These are phyloP conservation scores for Corvus cornix DNA, from an alignment of 2,113 vertebrate genomes.

Conservation along the genomic window DNA sequence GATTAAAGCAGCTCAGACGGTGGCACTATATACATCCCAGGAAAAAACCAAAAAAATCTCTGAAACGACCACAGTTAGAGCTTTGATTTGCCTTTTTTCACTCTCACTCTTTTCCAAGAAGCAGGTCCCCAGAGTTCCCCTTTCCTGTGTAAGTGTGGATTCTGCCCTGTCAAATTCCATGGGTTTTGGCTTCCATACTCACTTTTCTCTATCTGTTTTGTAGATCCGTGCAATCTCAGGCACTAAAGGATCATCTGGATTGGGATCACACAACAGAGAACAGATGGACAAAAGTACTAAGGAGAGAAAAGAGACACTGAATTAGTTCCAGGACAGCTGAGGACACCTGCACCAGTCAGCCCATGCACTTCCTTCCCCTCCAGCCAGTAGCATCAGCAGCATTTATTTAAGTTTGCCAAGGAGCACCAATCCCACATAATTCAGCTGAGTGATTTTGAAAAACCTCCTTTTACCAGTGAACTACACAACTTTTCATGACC, in stretches of 20 bases:
- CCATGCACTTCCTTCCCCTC: background rate
- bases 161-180: background rate
- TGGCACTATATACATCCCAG: background rate
- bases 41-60: no score
- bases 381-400: background rate
- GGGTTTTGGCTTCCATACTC: conserved; percentile 68
- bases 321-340: conserved; percentile 17
- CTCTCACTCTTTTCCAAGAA: background rate
- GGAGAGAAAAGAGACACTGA: conserved; percentile 39
- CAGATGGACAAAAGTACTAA: conserved; percentile 99
- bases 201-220: conserved; percentile 99
- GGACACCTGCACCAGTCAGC: background rate
- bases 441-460: background rate
- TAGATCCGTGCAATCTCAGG: conserved; percentile 99
- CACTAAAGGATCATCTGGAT: conserved; percentile 99
- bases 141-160: background rate
- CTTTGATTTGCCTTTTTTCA: background rate
- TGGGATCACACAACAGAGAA: conserved; percentile 99
- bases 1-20: background rate
- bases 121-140: background rate
- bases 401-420: background rate
- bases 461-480: background rate
- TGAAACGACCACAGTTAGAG: background rate
- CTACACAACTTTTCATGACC: accelerated
- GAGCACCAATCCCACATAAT: background rate